Conservation (phyloP, 2,113 vertebrate genomes). For the Salvator merianae region DNA sequence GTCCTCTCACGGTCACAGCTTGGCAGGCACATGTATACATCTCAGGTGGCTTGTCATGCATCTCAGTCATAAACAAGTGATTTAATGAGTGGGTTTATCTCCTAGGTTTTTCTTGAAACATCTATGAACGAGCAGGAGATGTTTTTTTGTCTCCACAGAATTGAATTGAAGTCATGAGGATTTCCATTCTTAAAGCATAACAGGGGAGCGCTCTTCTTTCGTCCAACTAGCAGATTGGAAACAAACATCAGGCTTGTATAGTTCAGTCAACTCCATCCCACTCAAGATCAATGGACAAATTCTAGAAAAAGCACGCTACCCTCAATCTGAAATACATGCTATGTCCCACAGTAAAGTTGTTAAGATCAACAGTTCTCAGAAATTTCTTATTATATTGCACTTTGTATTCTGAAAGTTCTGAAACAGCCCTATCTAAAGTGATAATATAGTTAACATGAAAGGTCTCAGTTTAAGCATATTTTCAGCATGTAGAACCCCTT, state of each 20-base stretch:
- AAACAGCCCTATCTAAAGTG: slow-evolving; percentile 27
- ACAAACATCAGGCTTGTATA: not conserved
- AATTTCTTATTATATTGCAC: slow-evolving; percentile 20
- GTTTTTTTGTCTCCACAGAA: not conserved
- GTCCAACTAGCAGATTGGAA: not conserved
- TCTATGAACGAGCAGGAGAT: too few relatives aligned
- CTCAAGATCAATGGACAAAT: not conserved
- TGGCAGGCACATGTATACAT: too few relatives aligned
- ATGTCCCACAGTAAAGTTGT: not conserved
- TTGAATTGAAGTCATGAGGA: not conserved
- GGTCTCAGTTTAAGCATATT: slow-evolving; percentile 1
- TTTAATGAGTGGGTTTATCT: too few relatives aligned
- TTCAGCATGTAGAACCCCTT: slow-evolving; percentile 5
- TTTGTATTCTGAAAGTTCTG: slow-evolving; percentile 23
- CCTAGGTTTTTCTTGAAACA: too few relatives aligned
- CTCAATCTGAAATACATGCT: not conserved
- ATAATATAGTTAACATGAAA: slow-evolving; percentile 13
- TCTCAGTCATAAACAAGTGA: too few relatives aligned
- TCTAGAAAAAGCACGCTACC: not conserved
- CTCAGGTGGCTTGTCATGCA: too few relatives aligned
- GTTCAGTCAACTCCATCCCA: not conserved
- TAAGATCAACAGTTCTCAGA: not conserved
- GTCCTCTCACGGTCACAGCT: too few relatives aligned
- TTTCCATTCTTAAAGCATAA: not conserved
- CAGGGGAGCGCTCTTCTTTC: not conserved